Conservation (phyloP, 2,113 vertebrate species). For the Gymnarchus niloticus region DNA sequence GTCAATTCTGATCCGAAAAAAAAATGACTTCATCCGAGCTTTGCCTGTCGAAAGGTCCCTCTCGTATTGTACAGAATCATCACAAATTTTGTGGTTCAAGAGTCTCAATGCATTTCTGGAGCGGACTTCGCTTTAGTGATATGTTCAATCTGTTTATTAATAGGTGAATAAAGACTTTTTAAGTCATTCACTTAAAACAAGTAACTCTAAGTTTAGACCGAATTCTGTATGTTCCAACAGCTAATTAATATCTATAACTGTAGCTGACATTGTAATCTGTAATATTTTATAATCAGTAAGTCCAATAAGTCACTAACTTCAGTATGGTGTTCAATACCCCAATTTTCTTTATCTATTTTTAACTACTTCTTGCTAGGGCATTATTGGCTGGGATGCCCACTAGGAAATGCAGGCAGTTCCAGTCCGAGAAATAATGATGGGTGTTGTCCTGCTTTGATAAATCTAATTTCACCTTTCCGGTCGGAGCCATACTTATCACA, state of each 20-base stretch:
- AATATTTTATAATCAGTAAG: constrained; percentile 3
- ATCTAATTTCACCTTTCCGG: background rate
- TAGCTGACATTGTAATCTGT: background rate
- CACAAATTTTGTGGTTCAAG: background rate
- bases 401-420: background rate
- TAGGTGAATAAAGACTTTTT: background rate
- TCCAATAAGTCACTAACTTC: background rate
- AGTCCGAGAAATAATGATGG: background rate
- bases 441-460: background rate
- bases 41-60: background rate
- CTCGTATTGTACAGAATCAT: background rate
- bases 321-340: background rate
- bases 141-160: background rate
- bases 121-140: background rate
- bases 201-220: background rate
- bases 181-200: background rate
- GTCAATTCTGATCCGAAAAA: no score
- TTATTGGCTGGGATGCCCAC: background rate
- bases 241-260: background rate
- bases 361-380: background rate
- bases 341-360: background rate
- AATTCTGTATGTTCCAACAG: background rate
- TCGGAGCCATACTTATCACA: background rate
- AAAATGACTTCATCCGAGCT: no score
- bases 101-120: background rate